A percentile compares a stretch with the other conserved stretches of the same genome.
These are phyloP conservation scores for Fragum fragum DNA, from an alignment of 2,888 invertebrate species.

Conservation along the genomic window DNA sequence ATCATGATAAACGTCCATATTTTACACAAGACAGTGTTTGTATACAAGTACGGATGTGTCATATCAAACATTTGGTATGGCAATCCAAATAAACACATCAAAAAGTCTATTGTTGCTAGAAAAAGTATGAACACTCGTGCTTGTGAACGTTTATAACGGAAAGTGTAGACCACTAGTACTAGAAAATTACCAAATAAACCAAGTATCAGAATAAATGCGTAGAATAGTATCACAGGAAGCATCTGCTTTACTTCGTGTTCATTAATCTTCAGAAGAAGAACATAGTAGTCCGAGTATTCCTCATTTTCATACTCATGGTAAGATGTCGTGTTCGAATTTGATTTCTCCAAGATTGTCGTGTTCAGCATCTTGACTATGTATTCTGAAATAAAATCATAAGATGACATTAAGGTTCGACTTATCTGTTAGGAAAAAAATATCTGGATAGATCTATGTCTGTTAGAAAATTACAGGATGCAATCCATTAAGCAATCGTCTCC, in stretches of 20 bases:
- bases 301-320: background rate
- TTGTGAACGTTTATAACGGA: constrained; percentile 73
- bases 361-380: background rate
- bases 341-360: background rate
- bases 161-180: constrained; percentile 74
- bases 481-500: too few species aligned
- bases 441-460: too few species aligned
- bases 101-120: constrained; percentile 73
- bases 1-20: constrained; percentile 67
- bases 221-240: constrained; percentile 71
- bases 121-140: constrained; percentile 77
- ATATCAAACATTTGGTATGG: constrained; percentile 79
- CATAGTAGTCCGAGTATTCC: background rate
- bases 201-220: constrained; percentile 67
- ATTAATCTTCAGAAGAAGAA: constrained; percentile 36
- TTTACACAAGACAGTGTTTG: constrained; percentile 68
- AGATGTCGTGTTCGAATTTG: background rate
- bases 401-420: too few species aligned
- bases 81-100: constrained; percentile 74
- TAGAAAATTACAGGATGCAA: too few species aligned
- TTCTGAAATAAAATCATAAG: background rate
- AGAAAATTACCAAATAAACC: constrained; percentile 75
- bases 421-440: too few species aligned
- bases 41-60: constrained; percentile 73
- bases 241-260: constrained; percentile 46